Percentiles rank a stretch among this genome's conserved stretches.
Evolutionary conservation across 1,140 invertebrate genomes (phyloP).

Genomic region (Aphelinus atriplicis): DNA sequence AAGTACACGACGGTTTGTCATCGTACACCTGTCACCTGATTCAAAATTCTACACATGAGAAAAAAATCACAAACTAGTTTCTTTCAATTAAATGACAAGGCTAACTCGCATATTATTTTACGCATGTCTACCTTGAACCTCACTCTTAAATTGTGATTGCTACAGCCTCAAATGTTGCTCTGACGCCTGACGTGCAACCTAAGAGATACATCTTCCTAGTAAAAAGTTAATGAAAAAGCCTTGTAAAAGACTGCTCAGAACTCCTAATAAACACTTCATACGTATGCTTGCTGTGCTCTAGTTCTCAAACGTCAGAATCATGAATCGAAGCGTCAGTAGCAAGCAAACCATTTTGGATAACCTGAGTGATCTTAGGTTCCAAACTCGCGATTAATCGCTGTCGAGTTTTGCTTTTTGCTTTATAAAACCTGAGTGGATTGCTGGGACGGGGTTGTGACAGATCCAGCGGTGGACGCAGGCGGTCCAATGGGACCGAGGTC

Average conservation of each 20-base stretch:
- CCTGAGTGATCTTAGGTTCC: slow-evolving; percentile 28
- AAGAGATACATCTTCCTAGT: slow-evolving; percentile 4
- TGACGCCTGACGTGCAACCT: slow-evolving; percentile 20
- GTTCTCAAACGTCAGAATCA: slow-evolving; percentile 9
- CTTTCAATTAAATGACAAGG: slow-evolving; percentile 27
- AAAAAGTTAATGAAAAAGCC: slow-evolving; percentile 35
- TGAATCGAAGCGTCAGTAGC: slow-evolving; percentile 18
- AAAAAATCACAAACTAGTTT: slow-evolving; percentile 31
- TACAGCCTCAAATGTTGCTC: slow-evolving; percentile 29
- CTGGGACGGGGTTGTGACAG: slow-evolving; percentile 60
- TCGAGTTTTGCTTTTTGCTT: slow-evolving; percentile 39
- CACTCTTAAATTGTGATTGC: slow-evolving; percentile 24
- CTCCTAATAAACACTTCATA: slow-evolving; percentile 26
- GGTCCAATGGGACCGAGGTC: slow-evolving; percentile 84
- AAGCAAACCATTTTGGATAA: slow-evolving; percentile 14
- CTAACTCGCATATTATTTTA: slow-evolving; percentile 19
- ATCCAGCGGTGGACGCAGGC: slow-evolving; percentile 68
- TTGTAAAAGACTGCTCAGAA: slow-evolving; percentile 7
- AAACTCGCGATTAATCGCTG: slow-evolving; percentile 15
- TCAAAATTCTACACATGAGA: slow-evolving; percentile 30
- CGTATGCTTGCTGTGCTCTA: neutral
- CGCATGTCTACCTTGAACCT: slow-evolving; percentile 19
- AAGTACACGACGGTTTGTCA: slow-evolving; percentile 24
- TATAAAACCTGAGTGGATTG: slow-evolving; percentile 64
- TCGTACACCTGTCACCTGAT: slow-evolving; percentile 16